Evolutionary conservation across 37 sponge, comb jelly and placozoan genomes (phyloP).

Genomic region (Petrosia ficiformis): DNA sequence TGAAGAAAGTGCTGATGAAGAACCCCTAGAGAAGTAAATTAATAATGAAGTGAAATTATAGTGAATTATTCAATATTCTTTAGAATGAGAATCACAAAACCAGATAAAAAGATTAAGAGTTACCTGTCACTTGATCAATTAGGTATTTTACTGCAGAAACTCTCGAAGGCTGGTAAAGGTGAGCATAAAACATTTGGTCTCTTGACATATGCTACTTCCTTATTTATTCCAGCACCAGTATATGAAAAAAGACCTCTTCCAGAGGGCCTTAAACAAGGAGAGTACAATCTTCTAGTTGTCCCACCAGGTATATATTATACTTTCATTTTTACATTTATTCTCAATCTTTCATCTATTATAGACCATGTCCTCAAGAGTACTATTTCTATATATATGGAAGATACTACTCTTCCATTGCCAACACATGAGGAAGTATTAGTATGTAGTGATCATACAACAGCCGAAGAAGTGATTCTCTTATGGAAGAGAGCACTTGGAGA

Average conservation of each 20-base stretch:
- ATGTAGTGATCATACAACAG: slow-evolving; percentile 47
- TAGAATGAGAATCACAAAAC: background rate
- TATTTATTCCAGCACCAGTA: too few relatives aligned
- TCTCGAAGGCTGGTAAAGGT: background rate
- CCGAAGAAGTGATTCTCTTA: slow-evolving; percentile 60
- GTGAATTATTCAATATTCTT: too few relatives aligned
- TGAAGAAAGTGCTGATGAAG: background rate
- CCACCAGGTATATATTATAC: slow-evolving; percentile 23
- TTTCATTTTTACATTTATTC: too few relatives aligned
- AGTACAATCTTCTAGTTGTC: slow-evolving; percentile 16
- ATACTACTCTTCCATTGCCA: slow-evolving; percentile 46
- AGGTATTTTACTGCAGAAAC: background rate
- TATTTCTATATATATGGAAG: slow-evolving; percentile 51
- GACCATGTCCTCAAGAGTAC: slow-evolving; percentile 39
- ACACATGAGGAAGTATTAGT: slow-evolving; percentile 50
- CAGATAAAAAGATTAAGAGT: background rate
- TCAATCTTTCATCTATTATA: slow-evolving; percentile 7
- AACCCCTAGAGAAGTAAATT: too few relatives aligned
- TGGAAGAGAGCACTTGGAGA: slow-evolving; percentile 63
- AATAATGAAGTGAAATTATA: too few relatives aligned
- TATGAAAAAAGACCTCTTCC: background rate
- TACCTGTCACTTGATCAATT: background rate
- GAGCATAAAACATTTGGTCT: background rate
- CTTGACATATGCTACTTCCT: too few relatives aligned
- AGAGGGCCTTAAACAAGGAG: slow-evolving; percentile 14